phyloP scores from a whole-genome alignment of 2,797 vertebrate species.

The Sebastiscus albofasciatus region DNA sequence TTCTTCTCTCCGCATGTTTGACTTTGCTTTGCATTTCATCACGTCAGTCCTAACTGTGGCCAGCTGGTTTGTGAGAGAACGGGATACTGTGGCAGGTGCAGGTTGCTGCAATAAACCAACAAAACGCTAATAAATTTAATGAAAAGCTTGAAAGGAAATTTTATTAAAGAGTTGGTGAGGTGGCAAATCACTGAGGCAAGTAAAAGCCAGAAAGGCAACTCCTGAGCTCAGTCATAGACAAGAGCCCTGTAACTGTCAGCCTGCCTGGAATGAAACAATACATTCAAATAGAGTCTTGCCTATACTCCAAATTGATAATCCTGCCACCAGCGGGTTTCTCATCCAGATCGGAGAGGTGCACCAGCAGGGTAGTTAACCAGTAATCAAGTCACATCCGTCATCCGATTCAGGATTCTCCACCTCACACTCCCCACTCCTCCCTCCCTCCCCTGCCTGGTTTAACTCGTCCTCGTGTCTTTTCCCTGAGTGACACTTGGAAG shows the following conservation, averaged over 20 bases:
- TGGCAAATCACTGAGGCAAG: slow-evolving; percentile 49
- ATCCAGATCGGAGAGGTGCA: slow-evolving; percentile 58
- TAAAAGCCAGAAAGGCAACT: slow-evolving; percentile 30
- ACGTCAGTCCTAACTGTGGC: slow-evolving; percentile 6
- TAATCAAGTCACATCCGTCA: slow-evolving; percentile 79
- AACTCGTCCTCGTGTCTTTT: slow-evolving; percentile 60
- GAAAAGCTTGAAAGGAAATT: slow-evolving; percentile 44
- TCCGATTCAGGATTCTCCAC: slow-evolving; percentile 69
- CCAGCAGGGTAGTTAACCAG: slow-evolving; percentile 71
- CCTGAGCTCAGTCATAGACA: slow-evolving; percentile 22
- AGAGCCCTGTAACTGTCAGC: slow-evolving; percentile 23
- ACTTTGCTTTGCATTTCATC: slow-evolving; percentile 51
- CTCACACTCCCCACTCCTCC: neutral
- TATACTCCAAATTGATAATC: slow-evolving; percentile 68
- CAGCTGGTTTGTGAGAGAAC: slow-evolving; percentile 29
- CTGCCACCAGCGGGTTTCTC: slow-evolving; percentile 55
- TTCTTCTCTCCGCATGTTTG: slow-evolving; percentile 14
- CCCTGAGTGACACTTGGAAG: slow-evolving; percentile 66
- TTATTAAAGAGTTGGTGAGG: slow-evolving; percentile 41
- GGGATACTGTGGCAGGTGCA: slow-evolving; percentile 7
- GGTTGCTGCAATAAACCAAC: slow-evolving; percentile 23
- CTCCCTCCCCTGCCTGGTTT: slow-evolving; percentile 28
- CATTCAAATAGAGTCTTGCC: slow-evolving; percentile 60
- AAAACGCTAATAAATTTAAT: slow-evolving; percentile 32
- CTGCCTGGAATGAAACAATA: slow-evolving; percentile 56